Evolutionary conservation across 2,888 invertebrate species (phyloP).

Genomic region (Melipona beecheii): DNA sequence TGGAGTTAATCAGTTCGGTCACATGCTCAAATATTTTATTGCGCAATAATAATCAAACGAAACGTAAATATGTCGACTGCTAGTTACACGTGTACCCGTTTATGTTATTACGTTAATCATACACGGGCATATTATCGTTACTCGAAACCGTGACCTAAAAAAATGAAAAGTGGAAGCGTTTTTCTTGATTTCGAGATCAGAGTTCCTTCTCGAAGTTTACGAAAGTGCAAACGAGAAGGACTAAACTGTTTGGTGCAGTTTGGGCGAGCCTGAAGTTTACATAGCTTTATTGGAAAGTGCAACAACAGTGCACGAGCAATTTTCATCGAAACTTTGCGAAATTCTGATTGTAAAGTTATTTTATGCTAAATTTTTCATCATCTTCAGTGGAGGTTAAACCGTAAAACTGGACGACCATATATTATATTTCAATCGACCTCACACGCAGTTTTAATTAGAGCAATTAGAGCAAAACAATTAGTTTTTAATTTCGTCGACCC

Average conservation of each 20-base stretch:
- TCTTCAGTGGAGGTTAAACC: neutral
- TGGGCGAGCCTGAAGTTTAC: neutral
- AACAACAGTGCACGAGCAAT: constrained; percentile 7
- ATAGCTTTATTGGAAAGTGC: constrained; percentile 1
- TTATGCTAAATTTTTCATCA: constrained; percentile 1
- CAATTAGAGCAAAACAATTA: neutral
- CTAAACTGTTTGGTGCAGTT: constrained; percentile 3
- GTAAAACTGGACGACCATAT: neutral
- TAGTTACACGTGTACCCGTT: no score
- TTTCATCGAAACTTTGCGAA: constrained; percentile 13
- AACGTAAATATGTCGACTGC: no score
- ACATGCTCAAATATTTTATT: no score
- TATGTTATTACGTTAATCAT: no score
- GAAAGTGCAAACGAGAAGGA: neutral
- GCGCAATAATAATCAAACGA: no score
- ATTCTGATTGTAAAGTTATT: constrained; percentile 2
- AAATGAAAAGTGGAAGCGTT: neutral
- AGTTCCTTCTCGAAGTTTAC: constrained; percentile 4
- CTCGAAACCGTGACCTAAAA: no score
- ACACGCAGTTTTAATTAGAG: neutral
- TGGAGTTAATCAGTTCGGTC: no score
- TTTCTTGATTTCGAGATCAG: neutral
- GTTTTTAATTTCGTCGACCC: constrained; percentile 1
- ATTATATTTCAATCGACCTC: neutral
- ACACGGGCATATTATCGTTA: no score